Evolutionary conservation across 2,888 invertebrate species (phyloP).

Genomic region (Leucophenga maculata): DNA sequence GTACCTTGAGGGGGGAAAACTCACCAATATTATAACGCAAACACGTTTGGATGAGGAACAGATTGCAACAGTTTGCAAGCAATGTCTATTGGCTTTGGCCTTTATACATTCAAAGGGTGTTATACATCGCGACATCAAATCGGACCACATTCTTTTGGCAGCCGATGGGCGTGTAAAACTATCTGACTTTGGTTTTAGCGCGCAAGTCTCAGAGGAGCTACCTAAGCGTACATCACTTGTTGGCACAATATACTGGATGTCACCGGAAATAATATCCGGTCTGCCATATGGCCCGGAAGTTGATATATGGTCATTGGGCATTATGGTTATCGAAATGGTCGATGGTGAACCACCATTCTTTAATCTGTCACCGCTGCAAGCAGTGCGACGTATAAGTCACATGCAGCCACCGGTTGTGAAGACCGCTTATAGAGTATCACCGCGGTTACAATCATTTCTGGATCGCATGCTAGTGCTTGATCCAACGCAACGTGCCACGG

Average conservation of each 20-base stretch:
- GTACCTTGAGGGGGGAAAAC: conserved; percentile 96
- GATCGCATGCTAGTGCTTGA: conserved; percentile 96
- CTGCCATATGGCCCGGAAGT: conserved; percentile 98
- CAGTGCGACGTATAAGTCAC: conserved; percentile 77
- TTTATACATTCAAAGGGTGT: conserved; percentile 98
- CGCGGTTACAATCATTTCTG: conserved; percentile 91
- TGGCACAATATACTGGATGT: conserved; percentile 95
- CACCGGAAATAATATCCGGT: conserved; percentile 94
- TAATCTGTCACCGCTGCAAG: conserved; percentile 95
- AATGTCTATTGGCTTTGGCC: conserved; percentile 90
- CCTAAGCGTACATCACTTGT: conserved; percentile 97
- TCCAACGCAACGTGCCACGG: conserved; percentile 91
- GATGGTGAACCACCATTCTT: conserved; percentile 99
- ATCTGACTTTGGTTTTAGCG: conserved; percentile 99
- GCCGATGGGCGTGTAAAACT: conserved; percentile 96
- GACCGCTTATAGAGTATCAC: conserved; percentile 89
- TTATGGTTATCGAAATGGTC: conserved; percentile 99
- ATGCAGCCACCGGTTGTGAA: conserved; percentile 98
- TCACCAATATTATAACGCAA: conserved; percentile 99
- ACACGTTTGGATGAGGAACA: conserved; percentile 98
- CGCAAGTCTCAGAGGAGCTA: conserved; percentile 92
- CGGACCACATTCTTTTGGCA: conserved; percentile 96
- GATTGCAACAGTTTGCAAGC: conserved; percentile 94
- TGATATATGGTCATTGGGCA: conserved; percentile 94
- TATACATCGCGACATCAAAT: conserved; percentile 98